Percentiles rank a stretch among this genome's conserved stretches.
These are phyloP conservation scores for Acrocephalus kingi DNA, from an alignment of 2,113 vertebrate genomes.

Conservation along the genomic window DNA sequence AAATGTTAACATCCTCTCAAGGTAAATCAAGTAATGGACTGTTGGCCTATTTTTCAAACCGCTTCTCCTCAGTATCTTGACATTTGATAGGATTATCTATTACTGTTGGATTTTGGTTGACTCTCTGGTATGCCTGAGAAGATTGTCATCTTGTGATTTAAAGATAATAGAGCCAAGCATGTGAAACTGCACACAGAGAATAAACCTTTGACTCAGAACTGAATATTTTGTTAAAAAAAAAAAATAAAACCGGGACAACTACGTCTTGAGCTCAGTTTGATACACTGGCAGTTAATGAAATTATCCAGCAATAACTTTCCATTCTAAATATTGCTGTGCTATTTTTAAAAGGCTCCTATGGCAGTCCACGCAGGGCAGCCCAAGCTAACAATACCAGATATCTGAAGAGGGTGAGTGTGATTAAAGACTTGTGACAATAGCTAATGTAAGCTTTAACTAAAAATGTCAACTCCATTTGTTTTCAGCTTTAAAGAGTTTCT, in stretches of 20 bases:
- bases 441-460: slow-evolving; percentile 68
- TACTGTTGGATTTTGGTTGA: slow-evolving; percentile 73
- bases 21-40: slow-evolving; percentile 65
- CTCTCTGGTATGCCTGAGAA: slow-evolving; percentile 70
- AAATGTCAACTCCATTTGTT: slow-evolving; percentile 68
- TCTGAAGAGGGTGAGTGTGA: slow-evolving; percentile 46
- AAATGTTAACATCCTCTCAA: slow-evolving; percentile 47
- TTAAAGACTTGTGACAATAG: slow-evolving; percentile 57
- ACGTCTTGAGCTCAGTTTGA: slow-evolving; percentile 68
- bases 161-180: slow-evolving; percentile 73
- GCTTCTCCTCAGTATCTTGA: slow-evolving; percentile 72
- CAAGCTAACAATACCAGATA: slow-evolving; percentile 17
- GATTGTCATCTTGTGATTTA: slow-evolving; percentile 76
- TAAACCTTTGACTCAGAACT: slow-evolving; percentile 71
- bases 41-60: slow-evolving; percentile 72
- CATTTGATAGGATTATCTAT: slow-evolving; percentile 76
- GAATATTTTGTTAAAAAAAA: slow-evolving; percentile 52
- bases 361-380: slow-evolving; percentile 25
- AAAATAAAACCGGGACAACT: slow-evolving; percentile 5
- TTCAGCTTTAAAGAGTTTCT: slow-evolving; percentile 53
- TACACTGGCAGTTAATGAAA: slow-evolving; percentile 67
- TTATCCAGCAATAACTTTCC: slow-evolving; percentile 72
- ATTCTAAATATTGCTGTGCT: slow-evolving; percentile 71
- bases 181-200: slow-evolving; percentile 68
- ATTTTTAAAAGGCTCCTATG: slow-evolving; percentile 64